These are phyloP conservation scores for Tadarida brasiliensis DNA, from an alignment of 2,797 vertebrate species.

Conservation along the genomic window DNA sequence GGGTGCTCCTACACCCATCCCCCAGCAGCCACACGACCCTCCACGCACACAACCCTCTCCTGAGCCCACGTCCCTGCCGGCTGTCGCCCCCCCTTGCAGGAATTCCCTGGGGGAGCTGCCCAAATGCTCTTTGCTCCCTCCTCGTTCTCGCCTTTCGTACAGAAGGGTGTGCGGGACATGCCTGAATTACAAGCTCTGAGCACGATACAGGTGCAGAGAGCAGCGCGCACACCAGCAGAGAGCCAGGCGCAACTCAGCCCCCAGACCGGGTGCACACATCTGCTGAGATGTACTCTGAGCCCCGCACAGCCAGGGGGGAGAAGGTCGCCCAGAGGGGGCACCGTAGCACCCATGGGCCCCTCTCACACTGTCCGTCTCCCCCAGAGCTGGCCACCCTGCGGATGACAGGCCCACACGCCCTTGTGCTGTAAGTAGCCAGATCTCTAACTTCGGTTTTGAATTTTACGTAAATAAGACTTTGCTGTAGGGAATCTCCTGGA, in stretches of 20 bases:
- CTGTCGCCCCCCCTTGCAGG: fast-evolving
- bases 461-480: no score
- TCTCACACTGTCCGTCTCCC: background rate
- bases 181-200: fast-evolving
- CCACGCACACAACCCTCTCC: background rate
- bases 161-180: fast-evolving
- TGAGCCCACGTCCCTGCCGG: background rate
- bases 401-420: fast-evolving
- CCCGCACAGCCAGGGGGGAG: background rate
- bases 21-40: fast-evolving
- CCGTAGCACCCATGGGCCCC: fast-evolving
- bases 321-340: fast-evolving
- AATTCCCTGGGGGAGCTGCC: background rate
- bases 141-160: no score
- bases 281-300: no score
- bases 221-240: no score
- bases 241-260: no score
- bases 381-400: fast-evolving
- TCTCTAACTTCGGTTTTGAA: background rate
- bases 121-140: no score
- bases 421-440: fast-evolving
- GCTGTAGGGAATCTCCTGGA: background rate
- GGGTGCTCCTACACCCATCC: fast-evolving
- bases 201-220: no score
- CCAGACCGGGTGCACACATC: no score